Percentiles rank a stretch among this genome's conserved stretches.
These are phyloP conservation scores for Nomada goodeniana DNA, from an alignment of 2,888 invertebrate genomes.

Conservation along the genomic window DNA sequence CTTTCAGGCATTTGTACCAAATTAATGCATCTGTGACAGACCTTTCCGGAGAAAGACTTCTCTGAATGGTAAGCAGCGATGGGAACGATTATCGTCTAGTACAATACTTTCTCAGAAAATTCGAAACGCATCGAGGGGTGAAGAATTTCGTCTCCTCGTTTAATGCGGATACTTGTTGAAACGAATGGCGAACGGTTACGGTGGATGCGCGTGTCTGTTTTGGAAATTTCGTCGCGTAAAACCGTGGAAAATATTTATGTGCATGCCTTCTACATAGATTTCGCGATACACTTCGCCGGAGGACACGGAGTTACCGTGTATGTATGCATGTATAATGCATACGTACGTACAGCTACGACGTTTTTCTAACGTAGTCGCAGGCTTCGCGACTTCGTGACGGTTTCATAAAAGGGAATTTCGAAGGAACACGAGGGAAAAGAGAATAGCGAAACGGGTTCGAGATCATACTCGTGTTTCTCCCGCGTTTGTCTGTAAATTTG, in stretches of 20 bases:
- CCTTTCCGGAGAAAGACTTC: no score
- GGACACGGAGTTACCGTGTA: background rate
- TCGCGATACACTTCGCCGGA: background rate
- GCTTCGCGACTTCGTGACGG: constrained; percentile 22
- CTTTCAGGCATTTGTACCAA: background rate
- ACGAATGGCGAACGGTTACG: no score
- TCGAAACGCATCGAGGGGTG: no score
- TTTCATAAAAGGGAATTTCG: constrained; percentile 50
- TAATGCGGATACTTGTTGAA: no score
- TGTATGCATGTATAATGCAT: no score
- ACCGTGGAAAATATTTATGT: no score
- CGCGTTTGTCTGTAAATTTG: constrained; percentile 34
- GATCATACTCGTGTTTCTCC: constrained; percentile 3
- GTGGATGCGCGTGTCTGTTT: no score
- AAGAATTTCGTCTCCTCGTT: no score
- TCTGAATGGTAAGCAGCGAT: no score
- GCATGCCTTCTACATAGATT: background rate
- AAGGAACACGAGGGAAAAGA: constrained; percentile 28
- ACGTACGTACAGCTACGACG: background rate
- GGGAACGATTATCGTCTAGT: no score
- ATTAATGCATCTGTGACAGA: background rate
- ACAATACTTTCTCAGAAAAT: no score
- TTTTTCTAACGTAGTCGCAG: constrained; percentile 13
- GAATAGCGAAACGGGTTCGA: constrained; percentile 41
- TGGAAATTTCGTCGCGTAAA: no score